Evolutionary conservation across 2,888 invertebrate species (phyloP), one percentile per base, ranked within the genome.

Genomic region (Xanthia togata): DNA sequence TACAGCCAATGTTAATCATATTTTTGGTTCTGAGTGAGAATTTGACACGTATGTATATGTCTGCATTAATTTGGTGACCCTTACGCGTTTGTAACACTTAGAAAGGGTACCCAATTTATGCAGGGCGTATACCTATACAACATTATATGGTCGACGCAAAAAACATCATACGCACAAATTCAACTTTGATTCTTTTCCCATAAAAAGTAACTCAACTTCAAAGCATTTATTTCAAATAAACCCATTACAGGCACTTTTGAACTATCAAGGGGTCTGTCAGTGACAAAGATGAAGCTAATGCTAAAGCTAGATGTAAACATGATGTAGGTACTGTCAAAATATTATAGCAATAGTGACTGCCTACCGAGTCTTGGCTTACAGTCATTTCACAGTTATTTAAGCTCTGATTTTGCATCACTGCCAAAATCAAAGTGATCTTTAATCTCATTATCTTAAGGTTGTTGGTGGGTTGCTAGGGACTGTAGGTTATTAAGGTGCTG

Each of bases 51-150:
- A 20, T 35, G 20, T 50, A 50, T 41, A 71, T 17, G 38, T 26
- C n/a, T 70, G 64, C 35, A 78, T 78, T 78, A 80, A 78, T 78
- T 73, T 73, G 3, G 31, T 64, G 80, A 80, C 73, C 80, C 57
- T 64, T 64, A 23, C 57, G 35, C 12, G 50, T 79, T 57, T 57
- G 41, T 63, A 17, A 35, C 73, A 72, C 57, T 79, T 73, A 64
- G 41, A 26, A 35, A 64, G 44, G 80, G 50, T 63, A 26, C 11
- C 26, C 41, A 59, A 64, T 79, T 78, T 80, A 78, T 72, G 72
- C 57, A 57, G 35, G 31, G n/a, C 6, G 23, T n/a, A 41, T 41
- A 12, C 12, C 8, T 67, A 23, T 14, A 4, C 9, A 17, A n/a
- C 2, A 31, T 23, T 59, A n/a, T 50, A 50, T 68, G n/a, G 17